Evolutionary conservation across 1,140 invertebrate genomes (phyloP), one percentile per base, ranked within the genome.

Genomic region (Phthorimaea operculella): DNA sequence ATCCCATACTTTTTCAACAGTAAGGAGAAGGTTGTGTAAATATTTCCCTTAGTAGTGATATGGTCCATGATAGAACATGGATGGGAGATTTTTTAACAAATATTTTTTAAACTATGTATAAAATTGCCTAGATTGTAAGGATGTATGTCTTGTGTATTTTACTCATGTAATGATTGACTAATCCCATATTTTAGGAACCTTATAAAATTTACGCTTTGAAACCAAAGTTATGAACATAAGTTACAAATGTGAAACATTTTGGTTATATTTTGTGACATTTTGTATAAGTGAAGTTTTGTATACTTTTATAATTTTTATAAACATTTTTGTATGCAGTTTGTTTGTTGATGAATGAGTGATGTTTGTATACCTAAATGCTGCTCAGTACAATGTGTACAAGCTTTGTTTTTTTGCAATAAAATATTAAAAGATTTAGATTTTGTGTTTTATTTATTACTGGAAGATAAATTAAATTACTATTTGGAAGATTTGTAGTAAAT

Each of bases 401-500:
- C 76, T 79, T 63, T 63, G 59, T 65, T 70, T 78, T 51, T 76
- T 83, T 83, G 78, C 80, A 83, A 79, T 80, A 79, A 83, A 81
- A 72, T 59, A 63, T 62, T 52, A 49, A 56, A 66, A 58, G 66
- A 62, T 61, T 53, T 51, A 58, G 59, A 68, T 44, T 4, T 36
- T 58, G 63, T 64, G 73, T 77, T 11, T 39, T 34, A 42, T 64
- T 52, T 52, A 56, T 59, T 42, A 76, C 8, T 47, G 44, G 44
- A n/a, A 15, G 36, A 47, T 8, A 47, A 10, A 9, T 4, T 5
- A 47, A 47, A 47, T 47, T 50, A 79, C 74, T 66, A 60, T 68
- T 69, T 77, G 69, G 70, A 82, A 84, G 80, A 83, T 83, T 83
- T 81, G 75, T 83, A 79, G 78, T 83, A 83, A 83, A 83, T 75